Percentiles rank a stretch among this genome's conserved stretches.
These are phyloP conservation scores for Shargacucullia verbasci DNA, from an alignment of 2,888 invertebrate species.

Conservation along the genomic window DNA sequence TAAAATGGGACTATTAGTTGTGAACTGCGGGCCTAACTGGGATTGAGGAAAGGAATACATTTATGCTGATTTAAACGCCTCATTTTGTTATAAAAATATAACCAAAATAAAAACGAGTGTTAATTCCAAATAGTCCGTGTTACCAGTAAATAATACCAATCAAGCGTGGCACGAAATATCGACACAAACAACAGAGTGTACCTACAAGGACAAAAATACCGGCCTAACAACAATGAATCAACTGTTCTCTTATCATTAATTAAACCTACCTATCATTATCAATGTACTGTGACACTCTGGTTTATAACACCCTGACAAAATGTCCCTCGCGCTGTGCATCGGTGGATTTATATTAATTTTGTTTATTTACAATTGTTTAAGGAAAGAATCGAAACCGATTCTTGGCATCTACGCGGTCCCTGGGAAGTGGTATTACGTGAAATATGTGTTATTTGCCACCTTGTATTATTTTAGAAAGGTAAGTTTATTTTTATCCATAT, in stretches of 20 bases:
- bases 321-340: slow-evolving; percentile 52
- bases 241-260: slow-evolving; percentile 41
- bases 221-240: slow-evolving; percentile 18
- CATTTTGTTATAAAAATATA: no score
- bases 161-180: no score
- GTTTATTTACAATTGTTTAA: slow-evolving; percentile 65
- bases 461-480: slow-evolving; percentile 89
- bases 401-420: slow-evolving; percentile 90
- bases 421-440: slow-evolving; percentile 91
- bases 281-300: slow-evolving; percentile 29
- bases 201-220: slow-evolving; percentile 2
- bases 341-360: slow-evolving; percentile 61
- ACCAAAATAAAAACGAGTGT: no score
- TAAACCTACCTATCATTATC: slow-evolving; percentile 27
- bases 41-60: no score
- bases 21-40: no score
- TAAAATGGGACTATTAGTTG: no score
- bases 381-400: slow-evolving; percentile 84
- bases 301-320: slow-evolving; percentile 40
- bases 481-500: slow-evolving; percentile 54
- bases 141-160: no score
- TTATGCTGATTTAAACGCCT: no score
- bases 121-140: no score
- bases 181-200: no score
- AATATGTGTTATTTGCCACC: slow-evolving; percentile 88